A percentile compares a stretch with the other conserved stretches of the same genome.
These are phyloP conservation scores for Lordiphosa collinella DNA, from an alignment of 1,140 invertebrate genomes.

Conservation along the genomic window DNA sequence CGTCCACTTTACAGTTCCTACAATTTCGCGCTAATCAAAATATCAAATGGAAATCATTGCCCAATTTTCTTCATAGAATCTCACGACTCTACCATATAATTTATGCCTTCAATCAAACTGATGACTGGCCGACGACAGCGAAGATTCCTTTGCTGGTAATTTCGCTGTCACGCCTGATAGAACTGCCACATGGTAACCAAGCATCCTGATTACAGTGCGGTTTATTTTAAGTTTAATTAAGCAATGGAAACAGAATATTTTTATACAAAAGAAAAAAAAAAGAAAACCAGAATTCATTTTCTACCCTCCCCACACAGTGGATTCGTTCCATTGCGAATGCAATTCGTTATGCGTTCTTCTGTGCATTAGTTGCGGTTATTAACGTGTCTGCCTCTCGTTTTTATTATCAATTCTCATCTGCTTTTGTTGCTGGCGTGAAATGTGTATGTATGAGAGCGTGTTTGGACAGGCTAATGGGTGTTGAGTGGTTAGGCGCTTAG, in stretches of 20 bases:
- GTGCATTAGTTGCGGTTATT: constrained; percentile 74
- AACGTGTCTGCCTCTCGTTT: constrained; percentile 51
- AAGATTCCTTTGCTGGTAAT: constrained; percentile 37
- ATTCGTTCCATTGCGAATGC: constrained; percentile 59
- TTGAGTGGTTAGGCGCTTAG: constrained; percentile 32
- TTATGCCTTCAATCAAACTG: constrained; percentile 58
- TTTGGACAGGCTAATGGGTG: constrained; percentile 47
- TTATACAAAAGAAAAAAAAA: constrained; percentile 13
- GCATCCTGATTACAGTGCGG: constrained; percentile 58
- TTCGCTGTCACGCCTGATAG: constrained; percentile 63
- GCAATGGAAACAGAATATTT: constrained; percentile 41
- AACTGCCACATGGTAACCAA: constrained; percentile 52
- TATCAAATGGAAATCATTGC: constrained; percentile 29
- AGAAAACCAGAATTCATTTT: constrained; percentile 22
- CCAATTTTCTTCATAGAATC: constrained; percentile 11
- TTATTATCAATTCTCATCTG: constrained; percentile 52
- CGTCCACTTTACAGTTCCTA: constrained; percentile 13
- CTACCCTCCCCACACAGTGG: neutral
- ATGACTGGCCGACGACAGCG: constrained; percentile 38
- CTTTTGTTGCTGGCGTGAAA: constrained; percentile 12
- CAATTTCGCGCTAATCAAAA: constrained; percentile 58
- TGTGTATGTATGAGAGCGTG: constrained; percentile 11
- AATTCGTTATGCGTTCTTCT: constrained; percentile 60
- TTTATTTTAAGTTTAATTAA: constrained; percentile 70
- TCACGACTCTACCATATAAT: constrained; percentile 34